Evolutionary conservation across 2,797 vertebrate genomes (phyloP).

Genomic region (Rhynchonycteris naso): DNA sequence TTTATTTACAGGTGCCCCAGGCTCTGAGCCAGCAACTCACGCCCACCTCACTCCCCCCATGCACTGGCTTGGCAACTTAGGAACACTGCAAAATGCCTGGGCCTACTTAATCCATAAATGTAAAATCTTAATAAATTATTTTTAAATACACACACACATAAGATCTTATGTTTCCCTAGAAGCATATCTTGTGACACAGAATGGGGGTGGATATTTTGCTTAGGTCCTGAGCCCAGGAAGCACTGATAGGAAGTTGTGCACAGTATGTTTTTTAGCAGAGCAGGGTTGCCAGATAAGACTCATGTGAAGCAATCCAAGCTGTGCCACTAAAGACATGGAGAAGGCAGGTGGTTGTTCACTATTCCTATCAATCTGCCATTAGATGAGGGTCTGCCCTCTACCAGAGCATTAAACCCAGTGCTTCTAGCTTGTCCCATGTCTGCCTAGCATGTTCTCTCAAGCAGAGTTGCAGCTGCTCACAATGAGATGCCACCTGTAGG

Average conservation of each 20-base stretch:
- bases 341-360: not conserved
- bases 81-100: not conserved
- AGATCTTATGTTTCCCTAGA: not conserved
- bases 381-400: not conserved
- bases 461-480: not conserved
- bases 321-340: not conserved
- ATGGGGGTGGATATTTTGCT: not conserved
- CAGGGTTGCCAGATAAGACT: not conserved
- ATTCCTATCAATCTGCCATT: not conserved
- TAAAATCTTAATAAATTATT: not conserved
- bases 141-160: not conserved
- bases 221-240: not conserved
- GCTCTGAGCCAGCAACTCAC: not conserved
- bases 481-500: no score
- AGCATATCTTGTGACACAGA: not conserved
- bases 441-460: not conserved
- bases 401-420: fast-evolving
- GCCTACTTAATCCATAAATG: not conserved
- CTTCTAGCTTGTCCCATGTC: not conserved
- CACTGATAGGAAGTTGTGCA: not conserved
- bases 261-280: not conserved
- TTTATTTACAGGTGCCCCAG: not conserved
- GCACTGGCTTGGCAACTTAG: not conserved
- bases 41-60: not conserved
- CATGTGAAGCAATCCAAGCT: fast-evolving